Conservation (phyloP, 2,797 vertebrate species). For the Paratrypauchen microcephalus region DNA sequence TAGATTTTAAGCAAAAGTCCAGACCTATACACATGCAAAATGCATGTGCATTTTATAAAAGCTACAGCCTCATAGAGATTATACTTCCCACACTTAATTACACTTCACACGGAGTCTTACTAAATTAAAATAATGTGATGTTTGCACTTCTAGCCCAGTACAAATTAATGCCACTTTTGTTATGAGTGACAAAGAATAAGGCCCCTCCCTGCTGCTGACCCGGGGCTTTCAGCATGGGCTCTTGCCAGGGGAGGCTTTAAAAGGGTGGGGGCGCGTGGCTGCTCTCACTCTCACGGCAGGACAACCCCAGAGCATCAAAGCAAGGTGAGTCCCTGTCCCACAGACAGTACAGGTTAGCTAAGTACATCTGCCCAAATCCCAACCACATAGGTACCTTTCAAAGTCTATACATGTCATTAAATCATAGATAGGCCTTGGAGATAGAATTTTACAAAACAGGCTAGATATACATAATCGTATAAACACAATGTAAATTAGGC, state of each 20-base stretch:
- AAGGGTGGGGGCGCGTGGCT: constrained; percentile 77
- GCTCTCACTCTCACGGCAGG: constrained; percentile 78
- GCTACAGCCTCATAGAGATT: not conserved
- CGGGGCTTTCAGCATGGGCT: constrained; percentile 78
- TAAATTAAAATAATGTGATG: constrained; percentile 69
- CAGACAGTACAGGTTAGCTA: constrained; percentile 19
- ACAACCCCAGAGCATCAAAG: constrained; percentile 74
- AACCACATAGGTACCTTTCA: constrained; percentile 13
- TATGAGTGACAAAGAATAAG: constrained; percentile 49
- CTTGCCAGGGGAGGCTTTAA: constrained; percentile 88
- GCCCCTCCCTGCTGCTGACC: constrained; percentile 85
- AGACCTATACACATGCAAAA: too few relatives aligned
- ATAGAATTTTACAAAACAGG: constrained; percentile 11
- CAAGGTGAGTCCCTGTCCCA: constrained; percentile 77
- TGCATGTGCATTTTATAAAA: not conserved
- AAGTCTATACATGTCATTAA: constrained; percentile 16
- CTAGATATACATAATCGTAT: not conserved
- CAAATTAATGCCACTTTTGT: constrained; percentile 77
- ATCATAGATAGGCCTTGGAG: constrained; percentile 32
- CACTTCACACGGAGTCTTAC: constrained; percentile 16
- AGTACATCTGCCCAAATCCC: constrained; percentile 19
- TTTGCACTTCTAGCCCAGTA: constrained; percentile 80
- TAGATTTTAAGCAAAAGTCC: not conserved
- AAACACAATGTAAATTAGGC: not conserved
- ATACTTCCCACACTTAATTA: not conserved